phyloP scores from a whole-genome alignment of 2,113 vertebrate species.

The Brachyistius frenatus region DNA sequence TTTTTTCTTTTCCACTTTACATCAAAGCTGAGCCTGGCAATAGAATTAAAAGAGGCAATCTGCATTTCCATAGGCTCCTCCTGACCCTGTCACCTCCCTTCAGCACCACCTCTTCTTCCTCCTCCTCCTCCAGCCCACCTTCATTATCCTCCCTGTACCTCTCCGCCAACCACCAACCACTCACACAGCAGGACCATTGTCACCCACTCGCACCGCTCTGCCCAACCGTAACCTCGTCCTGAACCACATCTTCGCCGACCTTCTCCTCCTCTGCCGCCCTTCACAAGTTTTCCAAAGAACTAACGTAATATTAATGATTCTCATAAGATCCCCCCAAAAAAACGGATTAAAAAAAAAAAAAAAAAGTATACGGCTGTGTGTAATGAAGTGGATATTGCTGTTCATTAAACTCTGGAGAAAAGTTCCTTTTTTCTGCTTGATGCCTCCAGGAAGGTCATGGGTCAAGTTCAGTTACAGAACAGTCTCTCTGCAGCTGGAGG shows the following conservation, averaged over 20 bases:
- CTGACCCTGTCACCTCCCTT: slow-evolving; percentile 58
- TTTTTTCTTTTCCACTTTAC: slow-evolving; percentile 54
- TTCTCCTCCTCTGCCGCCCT: slow-evolving; percentile 46
- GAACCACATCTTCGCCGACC: slow-evolving; percentile 34
- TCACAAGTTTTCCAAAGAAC: background rate
- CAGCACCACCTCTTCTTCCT: background rate
- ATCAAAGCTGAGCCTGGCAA: slow-evolving; percentile 82
- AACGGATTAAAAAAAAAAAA: background rate
- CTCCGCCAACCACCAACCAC: slow-evolving; percentile 55
- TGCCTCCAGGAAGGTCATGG: slow-evolving; percentile 15
- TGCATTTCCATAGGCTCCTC: slow-evolving; percentile 83
- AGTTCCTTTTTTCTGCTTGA: background rate
- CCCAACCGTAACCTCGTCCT: slow-evolving; percentile 54
- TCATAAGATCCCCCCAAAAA: no score
- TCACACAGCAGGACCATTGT: slow-evolving; percentile 79
- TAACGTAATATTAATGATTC: background rate
- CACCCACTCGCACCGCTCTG: slow-evolving; percentile 36
- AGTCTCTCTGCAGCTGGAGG: background rate
- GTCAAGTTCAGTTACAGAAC: slow-evolving; percentile 22
- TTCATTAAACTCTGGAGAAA: background rate
- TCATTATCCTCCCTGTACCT: slow-evolving; percentile 54
- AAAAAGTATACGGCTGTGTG: background rate
- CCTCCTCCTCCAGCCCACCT: slow-evolving; percentile 43
- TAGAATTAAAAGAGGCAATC: slow-evolving; percentile 81
- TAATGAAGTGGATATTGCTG: background rate